Base-by-base conservation (phyloP, 2,797 vertebrate species). In the Mus spretus region DNA sequence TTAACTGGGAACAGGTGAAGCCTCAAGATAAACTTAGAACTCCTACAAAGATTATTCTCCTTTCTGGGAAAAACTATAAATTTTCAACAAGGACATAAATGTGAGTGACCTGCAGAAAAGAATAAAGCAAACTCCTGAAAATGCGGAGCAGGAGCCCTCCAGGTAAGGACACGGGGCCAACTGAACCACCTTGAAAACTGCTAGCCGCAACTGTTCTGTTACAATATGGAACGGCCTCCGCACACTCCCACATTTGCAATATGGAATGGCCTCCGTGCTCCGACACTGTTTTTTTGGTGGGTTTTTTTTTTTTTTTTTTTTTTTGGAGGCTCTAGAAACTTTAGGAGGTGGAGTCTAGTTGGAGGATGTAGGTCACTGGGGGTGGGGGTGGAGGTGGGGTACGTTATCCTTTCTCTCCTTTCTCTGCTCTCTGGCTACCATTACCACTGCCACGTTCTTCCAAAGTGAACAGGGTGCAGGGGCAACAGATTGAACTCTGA, bases 1-100 rank as follows among this genome's bases (percentile, higher is more conserved):
- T 55, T 12, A 40, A 67, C 14, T 22, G 6, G 37, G 61, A 20
- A n/a, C 20, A 55, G 13, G 14, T 11, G 40, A 75, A 87, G 24
- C 34, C 72, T 3, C 26, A n/a, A 70, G 83, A 65, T 70, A 86
- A 79, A 94, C 10, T 74, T 20, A 24, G 78, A 59, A 70, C 7
- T 11, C 92, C 19, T 40, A 57, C 47, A 96, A 91, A 57, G 7
- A 34, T 81, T 50, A n/a, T 94, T 89, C 50, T 78, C 34, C 5
- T 63, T 53, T 92, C 10, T 61, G 31, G 28, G 6, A 70, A 88
- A 84, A 94, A 93, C 44, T 53, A 83, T 55, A 22, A 34, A 31
- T 91, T 93, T 96, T 92, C 55, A 77, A 89, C 79, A 83, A 44
- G 26, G 82, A 94, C 80, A 88, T 28, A 61, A 85, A 88, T 14